Conservation (phyloP, 2,113 vertebrate species). For the Arothron firmamentum region DNA sequence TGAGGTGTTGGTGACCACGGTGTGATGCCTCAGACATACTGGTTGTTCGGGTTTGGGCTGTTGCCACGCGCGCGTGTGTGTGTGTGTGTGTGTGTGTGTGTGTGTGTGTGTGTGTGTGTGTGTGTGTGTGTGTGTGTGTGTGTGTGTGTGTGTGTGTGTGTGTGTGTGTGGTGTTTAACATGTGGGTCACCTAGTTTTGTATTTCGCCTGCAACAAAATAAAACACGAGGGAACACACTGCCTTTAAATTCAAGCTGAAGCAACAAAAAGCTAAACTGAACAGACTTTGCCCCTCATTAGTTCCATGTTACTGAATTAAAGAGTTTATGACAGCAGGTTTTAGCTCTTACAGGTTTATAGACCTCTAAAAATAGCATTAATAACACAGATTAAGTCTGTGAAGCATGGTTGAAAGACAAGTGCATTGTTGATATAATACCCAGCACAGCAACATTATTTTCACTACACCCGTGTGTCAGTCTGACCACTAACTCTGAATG, state of each 20-base stretch:
- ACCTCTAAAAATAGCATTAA: too few relatives aligned
- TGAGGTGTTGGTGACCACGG: conserved; percentile 35
- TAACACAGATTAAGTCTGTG: too few relatives aligned
- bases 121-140: neutral
- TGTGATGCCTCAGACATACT: conserved; percentile 41
- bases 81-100: neutral
- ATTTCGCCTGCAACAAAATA: neutral
- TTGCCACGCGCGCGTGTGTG: neutral
- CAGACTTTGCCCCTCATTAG: too few relatives aligned
- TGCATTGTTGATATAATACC: too few relatives aligned
- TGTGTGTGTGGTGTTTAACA: neutral
- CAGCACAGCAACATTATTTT: too few relatives aligned
- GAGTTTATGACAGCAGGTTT: too few relatives aligned
- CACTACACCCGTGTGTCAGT: too few relatives aligned
- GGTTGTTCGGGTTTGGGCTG: conserved; percentile 35
- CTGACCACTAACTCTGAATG: too few relatives aligned
- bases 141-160: neutral
- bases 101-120: neutral
- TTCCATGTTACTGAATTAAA: too few relatives aligned
- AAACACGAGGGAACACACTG: neutral
- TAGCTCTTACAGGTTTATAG: too few relatives aligned
- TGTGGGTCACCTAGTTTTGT: neutral
- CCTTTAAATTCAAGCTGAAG: neutral
- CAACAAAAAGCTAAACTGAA: neutral
- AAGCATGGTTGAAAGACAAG: too few relatives aligned